Evolutionary conservation across 2,888 invertebrate species (phyloP).

Genomic region (Trachelus iudaicus): DNA sequence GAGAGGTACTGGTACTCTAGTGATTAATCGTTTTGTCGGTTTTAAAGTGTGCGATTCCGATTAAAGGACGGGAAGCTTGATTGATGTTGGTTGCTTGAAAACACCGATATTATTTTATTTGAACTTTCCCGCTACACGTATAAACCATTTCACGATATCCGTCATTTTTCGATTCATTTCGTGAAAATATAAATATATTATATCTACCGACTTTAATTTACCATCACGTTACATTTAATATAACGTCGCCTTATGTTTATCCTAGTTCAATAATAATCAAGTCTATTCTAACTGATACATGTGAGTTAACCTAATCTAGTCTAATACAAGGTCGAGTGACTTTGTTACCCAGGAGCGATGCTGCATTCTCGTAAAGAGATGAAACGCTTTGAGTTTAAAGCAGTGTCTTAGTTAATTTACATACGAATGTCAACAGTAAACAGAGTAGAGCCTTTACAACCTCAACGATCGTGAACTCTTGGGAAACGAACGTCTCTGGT

Average conservation of each 20-base stretch:
- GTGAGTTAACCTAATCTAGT: no score
- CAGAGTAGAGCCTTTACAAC: slow-evolving; percentile 1
- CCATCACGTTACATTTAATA: no score
- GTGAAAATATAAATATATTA: no score
- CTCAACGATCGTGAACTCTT: neutral
- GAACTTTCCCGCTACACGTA: neutral
- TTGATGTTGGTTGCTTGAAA: slow-evolving; percentile 39
- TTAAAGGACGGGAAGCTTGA: slow-evolving; percentile 26
- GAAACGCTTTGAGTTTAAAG: neutral
- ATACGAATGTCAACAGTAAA: slow-evolving; percentile 21
- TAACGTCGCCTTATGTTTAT: no score
- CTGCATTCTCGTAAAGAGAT: no score
- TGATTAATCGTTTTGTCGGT: slow-evolving; percentile 22
- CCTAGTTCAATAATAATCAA: no score
- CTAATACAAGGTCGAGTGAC: no score
- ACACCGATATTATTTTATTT: slow-evolving; percentile 29
- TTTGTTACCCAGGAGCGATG: no score
- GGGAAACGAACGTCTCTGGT: neutral
- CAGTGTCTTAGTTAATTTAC: slow-evolving; percentile 15
- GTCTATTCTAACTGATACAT: no score
- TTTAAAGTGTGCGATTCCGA: slow-evolving; percentile 7
- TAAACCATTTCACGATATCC: slow-evolving; percentile 21
- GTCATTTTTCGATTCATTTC: neutral
- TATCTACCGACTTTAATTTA: no score
- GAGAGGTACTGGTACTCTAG: neutral